Percentiles rank a stretch among this genome's conserved stretches.
Evolutionary conservation across 2,888 invertebrate species (phyloP).

Genomic region (Dione juno): DNA sequence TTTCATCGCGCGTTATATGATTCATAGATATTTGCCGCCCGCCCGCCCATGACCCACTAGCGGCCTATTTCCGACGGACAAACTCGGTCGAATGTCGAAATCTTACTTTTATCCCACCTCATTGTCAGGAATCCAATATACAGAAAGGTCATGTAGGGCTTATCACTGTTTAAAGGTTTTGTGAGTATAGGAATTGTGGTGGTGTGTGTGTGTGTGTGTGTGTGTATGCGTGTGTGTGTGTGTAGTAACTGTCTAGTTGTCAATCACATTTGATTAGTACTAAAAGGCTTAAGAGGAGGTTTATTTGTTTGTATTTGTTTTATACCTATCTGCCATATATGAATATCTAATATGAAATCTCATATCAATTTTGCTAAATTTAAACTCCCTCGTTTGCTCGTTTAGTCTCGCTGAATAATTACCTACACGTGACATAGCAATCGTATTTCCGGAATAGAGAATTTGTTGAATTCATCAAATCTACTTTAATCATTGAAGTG

Average conservation of each 20-base stretch:
- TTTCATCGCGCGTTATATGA: conserved; percentile 27
- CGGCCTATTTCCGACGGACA: conserved; percentile 28
- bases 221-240: too few species aligned
- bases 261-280: too few species aligned
- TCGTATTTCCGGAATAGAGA: neutral
- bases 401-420: neutral
- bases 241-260: too few species aligned
- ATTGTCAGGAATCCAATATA: conserved; percentile 1
- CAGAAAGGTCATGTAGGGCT: neutral
- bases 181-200: neutral
- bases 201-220: too few species aligned
- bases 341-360: neutral
- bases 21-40: conserved; percentile 30
- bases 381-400: too few species aligned
- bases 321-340: too few species aligned
- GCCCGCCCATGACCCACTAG: conserved; percentile 37
- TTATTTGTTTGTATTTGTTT: too few species aligned
- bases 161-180: neutral
- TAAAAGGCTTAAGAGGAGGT: too few species aligned
- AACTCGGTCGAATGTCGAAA: conserved; percentile 32
- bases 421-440: neutral
- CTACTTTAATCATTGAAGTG: neutral
- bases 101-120: conserved; percentile 19
- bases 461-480: neutral
- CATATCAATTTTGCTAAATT: neutral